Percentiles rank a stretch among this genome's conserved stretches.
Conservation (phyloP, 64 coral and sea anemone species). For the Pocillopora damicornis region DNA sequence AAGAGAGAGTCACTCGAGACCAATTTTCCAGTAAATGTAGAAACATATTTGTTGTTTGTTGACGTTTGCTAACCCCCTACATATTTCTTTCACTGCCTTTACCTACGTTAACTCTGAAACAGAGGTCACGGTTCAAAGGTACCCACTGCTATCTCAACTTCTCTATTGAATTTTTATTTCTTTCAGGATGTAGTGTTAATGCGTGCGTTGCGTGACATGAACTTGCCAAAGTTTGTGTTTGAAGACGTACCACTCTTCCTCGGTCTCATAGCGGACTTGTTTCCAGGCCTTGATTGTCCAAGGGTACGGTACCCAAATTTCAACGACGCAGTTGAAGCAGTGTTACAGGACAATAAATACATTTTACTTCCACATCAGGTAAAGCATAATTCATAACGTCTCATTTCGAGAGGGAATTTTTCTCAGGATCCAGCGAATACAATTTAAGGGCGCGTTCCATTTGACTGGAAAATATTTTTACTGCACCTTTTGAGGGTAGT, state of each 20-base stretch:
- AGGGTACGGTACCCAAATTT: conserved; percentile 98
- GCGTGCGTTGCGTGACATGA: conserved; percentile 99
- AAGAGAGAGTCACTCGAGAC: no score
- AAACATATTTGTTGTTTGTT: no score
- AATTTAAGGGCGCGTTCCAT: no score
- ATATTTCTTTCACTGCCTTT: no score
- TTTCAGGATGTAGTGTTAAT: conserved; percentile 94
- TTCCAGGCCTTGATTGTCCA: conserved; percentile 94
- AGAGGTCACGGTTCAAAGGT: no score
- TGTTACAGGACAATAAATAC: conserved; percentile 87
- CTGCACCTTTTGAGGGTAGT: no score
- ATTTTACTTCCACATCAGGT: conserved; percentile 91
- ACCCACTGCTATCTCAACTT: no score
- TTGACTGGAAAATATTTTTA: no score
- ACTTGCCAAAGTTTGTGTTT: conserved; percentile 98
- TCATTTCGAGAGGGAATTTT: not conserved
- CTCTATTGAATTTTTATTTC: not conserved
- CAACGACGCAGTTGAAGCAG: conserved; percentile 92
- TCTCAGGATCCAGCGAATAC: no score
- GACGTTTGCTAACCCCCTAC: no score
- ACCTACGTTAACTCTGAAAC: no score
- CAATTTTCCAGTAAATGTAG: no score
- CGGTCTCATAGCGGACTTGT: conserved; percentile 97
- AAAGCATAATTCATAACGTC: not conserved
- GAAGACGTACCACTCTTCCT: conserved; percentile 98